Evolutionary conservation across 2,888 invertebrate species (phyloP), one percentile per base, ranked within the genome.

Genomic region (Zhengitettix transpicula): DNA sequence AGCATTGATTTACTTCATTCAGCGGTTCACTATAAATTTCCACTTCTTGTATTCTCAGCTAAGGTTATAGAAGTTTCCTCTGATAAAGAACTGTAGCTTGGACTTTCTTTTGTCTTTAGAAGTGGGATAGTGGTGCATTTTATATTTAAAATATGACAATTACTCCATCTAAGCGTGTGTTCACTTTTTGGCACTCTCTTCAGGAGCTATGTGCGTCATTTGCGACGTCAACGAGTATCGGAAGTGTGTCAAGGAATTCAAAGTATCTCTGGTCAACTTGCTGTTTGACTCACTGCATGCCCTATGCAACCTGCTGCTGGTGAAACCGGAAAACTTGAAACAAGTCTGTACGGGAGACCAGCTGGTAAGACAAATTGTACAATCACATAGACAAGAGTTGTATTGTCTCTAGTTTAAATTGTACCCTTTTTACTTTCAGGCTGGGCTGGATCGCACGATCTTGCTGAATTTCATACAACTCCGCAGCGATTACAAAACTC

Each of bases 151-250:
- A n/a, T n/a, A 28, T 28, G 28, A 7, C 28, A 7, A 47, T 8
- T 47, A 14, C n/a, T 47, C 47, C n/a, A n/a, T n/a, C n/a, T n/a
- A n/a, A n/a, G n/a, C n/a, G n/a, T 47, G 47, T 47, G 12, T 7
- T 7, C 2, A 47, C 12, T 47, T 47, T 8, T 47, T 3, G 8
- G 11, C 16, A 16, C n/a, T 41, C 59, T 11, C 71, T 72, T 56
- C 71, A 87, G 91, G 98, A 59, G 97, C 97, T 0, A 94, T 99
- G 91, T 87, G 94, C 71, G 93, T 92, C 2, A 94, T 99, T 67
- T 97, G 96, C 75, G 99, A 99, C 78, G 89, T 99, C 66, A 96
- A 96, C 69, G 97, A 97, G 74, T 98, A 98, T 73, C 81, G 96
- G 17, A 89, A 89, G 66, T 91, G 90, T 70, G 87, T 85, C n/a